Conservation (phyloP, 2,888 invertebrate genomes). For the Reticulitermes lucifugus region DNA sequence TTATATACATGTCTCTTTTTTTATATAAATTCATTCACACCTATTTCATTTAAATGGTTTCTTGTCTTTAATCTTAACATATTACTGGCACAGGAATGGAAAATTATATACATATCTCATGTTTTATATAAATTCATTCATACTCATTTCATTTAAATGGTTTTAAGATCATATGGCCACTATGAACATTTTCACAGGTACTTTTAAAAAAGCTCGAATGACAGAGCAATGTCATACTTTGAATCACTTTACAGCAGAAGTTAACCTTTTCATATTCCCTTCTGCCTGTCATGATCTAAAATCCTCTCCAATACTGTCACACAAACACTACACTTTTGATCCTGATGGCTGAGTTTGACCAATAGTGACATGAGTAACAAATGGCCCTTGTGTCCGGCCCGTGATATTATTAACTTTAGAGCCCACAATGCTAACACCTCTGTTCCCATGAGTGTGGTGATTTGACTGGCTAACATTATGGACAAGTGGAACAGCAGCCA, state of each 20-base stretch:
- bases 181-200: slow-evolving; percentile 19
- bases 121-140: not conserved
- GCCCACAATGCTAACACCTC: slow-evolving; percentile 25
- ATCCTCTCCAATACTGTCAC: too few relatives aligned
- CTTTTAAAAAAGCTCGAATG: not conserved
- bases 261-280: too few relatives aligned
- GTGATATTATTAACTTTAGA: slow-evolving; percentile 55
- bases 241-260: too few relatives aligned
- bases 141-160: not conserved
- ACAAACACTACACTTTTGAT: slow-evolving; percentile 22
- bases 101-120: too few relatives aligned
- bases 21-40: not conserved
- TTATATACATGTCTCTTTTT: too few relatives aligned
- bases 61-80: slow-evolving; percentile 11
- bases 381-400: slow-evolving; percentile 65
- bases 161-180: slow-evolving; percentile 14
- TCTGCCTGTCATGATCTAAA: too few relatives aligned
- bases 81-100: not conserved
- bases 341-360: slow-evolving; percentile 58
- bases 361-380: slow-evolving; percentile 73
- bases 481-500: not conserved
- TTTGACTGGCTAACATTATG: slow-evolving; percentile 1
- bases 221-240: not conserved
- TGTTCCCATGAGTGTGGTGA: slow-evolving; percentile 49
- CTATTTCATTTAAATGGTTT: not conserved